These are phyloP conservation scores for Cepaea hortensis DNA, from an alignment of 2,888 invertebrate species.

Conservation along the genomic window DNA sequence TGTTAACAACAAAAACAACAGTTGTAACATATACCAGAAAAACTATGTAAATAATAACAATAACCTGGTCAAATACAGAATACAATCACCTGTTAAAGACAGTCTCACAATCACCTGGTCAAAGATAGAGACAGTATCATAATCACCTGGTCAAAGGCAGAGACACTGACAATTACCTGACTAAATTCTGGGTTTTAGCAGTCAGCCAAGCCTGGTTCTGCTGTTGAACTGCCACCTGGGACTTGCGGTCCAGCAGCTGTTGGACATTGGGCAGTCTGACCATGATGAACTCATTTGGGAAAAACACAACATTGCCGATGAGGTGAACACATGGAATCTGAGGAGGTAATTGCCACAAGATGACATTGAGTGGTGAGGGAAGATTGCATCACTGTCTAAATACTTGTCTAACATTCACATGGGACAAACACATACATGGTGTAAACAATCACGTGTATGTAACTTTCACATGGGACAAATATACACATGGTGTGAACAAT, in stretches of 20 bases:
- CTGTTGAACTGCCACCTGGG: constrained; percentile 75
- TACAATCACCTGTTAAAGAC: too few species aligned
- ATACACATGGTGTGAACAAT: too few species aligned
- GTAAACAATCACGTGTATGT: too few species aligned
- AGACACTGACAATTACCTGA: constrained; percentile 74
- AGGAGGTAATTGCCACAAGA: background rate
- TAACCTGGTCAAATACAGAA: background rate
- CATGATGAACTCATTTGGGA: constrained; percentile 88
- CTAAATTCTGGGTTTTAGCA: constrained; percentile 78
- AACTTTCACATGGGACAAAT: too few species aligned
- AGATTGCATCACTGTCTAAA: too few species aligned
- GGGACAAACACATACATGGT: too few species aligned
- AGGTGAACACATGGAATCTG: constrained; percentile 87
- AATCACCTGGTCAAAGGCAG: background rate
- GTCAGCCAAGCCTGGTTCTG: constrained; percentile 77
- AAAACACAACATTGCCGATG: constrained; percentile 88
- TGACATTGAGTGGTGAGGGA: too few species aligned
- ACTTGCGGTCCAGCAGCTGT: constrained; percentile 79
- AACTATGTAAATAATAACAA: background rate
- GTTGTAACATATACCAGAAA: background rate
- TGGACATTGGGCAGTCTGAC: constrained; percentile 80
- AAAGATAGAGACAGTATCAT: too few species aligned
- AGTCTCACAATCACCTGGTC: background rate
- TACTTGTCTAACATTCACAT: too few species aligned
- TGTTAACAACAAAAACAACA: background rate